Evolutionary conservation across 2,797 vertebrate species (phyloP).

Genomic region (Danio choprae): DNA sequence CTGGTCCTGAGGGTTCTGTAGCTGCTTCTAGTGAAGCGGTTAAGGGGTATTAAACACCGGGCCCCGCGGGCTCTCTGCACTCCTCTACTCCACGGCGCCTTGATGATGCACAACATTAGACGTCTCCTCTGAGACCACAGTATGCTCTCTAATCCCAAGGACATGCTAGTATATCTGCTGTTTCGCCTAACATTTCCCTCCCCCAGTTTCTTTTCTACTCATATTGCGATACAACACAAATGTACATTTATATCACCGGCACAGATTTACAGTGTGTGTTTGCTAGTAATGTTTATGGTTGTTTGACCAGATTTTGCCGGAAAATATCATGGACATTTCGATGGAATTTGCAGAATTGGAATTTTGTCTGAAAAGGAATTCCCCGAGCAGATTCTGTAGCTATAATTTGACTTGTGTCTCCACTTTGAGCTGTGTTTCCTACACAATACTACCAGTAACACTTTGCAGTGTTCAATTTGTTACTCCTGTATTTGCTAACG

Average conservation of each 20-base stretch:
- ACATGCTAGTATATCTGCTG: conserved; percentile 41
- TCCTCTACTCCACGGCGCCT: conserved; percentile 52
- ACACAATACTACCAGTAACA: too few relatives aligned
- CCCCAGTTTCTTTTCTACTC: conserved; percentile 30
- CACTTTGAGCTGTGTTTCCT: too few relatives aligned
- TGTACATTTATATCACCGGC: not conserved
- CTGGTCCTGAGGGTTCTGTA: conserved; percentile 62
- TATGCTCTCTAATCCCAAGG: conserved; percentile 52
- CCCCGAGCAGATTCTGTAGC: too few relatives aligned
- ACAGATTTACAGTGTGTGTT: not conserved
- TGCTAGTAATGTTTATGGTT: not conserved
- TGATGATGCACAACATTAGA: conserved; percentile 66
- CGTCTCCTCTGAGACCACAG: conserved; percentile 54
- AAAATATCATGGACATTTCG: too few relatives aligned
- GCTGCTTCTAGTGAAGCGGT: conserved; percentile 72
- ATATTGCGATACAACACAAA: conserved; percentile 20
- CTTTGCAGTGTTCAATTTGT: too few relatives aligned
- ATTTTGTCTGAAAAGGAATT: too few relatives aligned
- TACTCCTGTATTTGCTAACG: too few relatives aligned
- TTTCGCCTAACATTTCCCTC: conserved; percentile 10
- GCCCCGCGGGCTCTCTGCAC: conserved; percentile 46
- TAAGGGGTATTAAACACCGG: conserved; percentile 77
- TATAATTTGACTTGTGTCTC: too few relatives aligned
- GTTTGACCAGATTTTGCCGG: not conserved
- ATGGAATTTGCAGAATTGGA: too few relatives aligned